These are phyloP conservation scores for Lepidurus apus DNA, from an alignment of 1,140 invertebrate species.

Conservation along the genomic window DNA sequence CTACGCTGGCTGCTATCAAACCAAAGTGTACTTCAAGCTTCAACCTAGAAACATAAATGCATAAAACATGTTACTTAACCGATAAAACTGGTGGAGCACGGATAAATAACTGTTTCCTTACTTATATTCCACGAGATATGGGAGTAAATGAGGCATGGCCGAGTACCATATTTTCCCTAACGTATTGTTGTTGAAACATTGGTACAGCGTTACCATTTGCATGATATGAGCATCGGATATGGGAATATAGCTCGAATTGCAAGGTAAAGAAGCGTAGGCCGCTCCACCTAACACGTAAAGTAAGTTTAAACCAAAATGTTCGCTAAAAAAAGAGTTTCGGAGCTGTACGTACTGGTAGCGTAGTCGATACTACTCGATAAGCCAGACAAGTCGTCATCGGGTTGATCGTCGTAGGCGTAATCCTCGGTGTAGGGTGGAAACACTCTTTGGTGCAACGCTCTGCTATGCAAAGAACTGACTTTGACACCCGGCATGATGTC, in stretches of 20 bases:
- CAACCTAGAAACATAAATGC: slow-evolving; percentile 24
- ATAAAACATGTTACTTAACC: not conserved
- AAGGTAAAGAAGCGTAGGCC: not conserved
- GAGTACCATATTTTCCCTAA: slow-evolving; percentile 56
- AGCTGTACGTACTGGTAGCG: slow-evolving; percentile 22
- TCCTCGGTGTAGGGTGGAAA: slow-evolving; percentile 44
- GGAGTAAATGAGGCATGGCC: slow-evolving; percentile 57
- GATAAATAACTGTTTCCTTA: slow-evolving; percentile 37
- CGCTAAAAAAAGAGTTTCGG: not conserved
- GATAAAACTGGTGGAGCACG: not conserved
- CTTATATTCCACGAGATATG: slow-evolving; percentile 59
- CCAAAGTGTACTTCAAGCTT: slow-evolving; percentile 42
- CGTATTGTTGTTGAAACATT: slow-evolving; percentile 55
- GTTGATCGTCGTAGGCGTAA: slow-evolving; percentile 28
- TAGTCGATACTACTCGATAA: slow-evolving; percentile 29
- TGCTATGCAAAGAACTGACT: not conserved
- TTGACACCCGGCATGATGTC: slow-evolving; percentile 23
- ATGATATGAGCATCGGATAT: slow-evolving; percentile 49
- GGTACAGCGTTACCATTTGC: slow-evolving; percentile 52
- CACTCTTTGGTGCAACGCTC: slow-evolving; percentile 44
- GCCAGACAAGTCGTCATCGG: not conserved
- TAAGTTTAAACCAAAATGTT: not conserved
- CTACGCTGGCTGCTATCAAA: slow-evolving; percentile 57
- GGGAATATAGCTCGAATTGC: slow-evolving; percentile 35
- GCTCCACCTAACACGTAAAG: not conserved